Evolutionary conservation across 2,797 vertebrate species (phyloP), one percentile per base, ranked within the genome.

Genomic region (Sternotherus odoratus): DNA sequence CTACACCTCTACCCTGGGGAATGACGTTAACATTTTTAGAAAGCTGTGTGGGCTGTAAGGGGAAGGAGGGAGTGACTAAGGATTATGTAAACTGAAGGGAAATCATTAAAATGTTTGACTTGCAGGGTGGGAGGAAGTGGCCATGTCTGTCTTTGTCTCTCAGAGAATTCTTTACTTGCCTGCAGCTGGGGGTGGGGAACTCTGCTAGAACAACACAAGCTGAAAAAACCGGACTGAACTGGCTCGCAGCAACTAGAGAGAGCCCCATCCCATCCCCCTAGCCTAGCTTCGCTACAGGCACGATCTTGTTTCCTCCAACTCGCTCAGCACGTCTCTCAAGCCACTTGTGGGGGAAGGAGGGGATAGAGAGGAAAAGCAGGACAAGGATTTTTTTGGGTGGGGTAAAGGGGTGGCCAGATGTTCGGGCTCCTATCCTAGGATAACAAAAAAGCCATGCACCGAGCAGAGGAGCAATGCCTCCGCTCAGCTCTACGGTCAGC

Each of bases 201-300:
- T 36, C 81, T 33, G 78, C 69, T 53, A 51, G 86, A 74, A 48
- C 53, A 80, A 5, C 54, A 81, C 43, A 69, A 51, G 69, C 84
- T 53, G 81, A 77, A 48, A 46, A 82, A 95, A 92, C 95, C 91
- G 75, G 95, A 83, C 79, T 92, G 77, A 94, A 94, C 95, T 90
- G 95, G 95, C 75, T 94, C 4, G 66, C 54, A 39, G 83, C 83
- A 81, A 24, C 48, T 54, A 53, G 39, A 49, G 49, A 49, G 49
- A 63, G 50, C n/a, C 80, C 56, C 28, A n/a, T 26, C 49, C 66
- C 39, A 60, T 8, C 50, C 82, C 21, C 33, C 15, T 24, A 23
- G 8, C 8, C 15, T 24, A 23, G 8, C 8, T 56, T 36, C 24
- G 49, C 36, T 39, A 6, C 86, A 51, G 51, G 54, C 86, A 15